A percentile compares a stretch with the other conserved stretches of the same genome.
phyloP scores from a whole-genome alignment of 2,888 invertebrate species.

The Drosophila paucipuncta region DNA sequence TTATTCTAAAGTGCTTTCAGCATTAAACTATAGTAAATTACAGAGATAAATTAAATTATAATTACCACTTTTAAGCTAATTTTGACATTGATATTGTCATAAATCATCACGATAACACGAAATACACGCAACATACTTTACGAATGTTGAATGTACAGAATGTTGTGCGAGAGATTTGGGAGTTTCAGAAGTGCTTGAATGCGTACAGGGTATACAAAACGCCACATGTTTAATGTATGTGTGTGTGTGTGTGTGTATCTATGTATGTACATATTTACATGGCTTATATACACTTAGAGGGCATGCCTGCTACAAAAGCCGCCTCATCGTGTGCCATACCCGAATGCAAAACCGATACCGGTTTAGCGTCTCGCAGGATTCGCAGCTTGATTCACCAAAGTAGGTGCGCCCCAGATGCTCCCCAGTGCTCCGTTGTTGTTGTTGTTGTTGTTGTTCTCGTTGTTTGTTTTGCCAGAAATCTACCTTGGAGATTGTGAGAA shows the following conservation, averaged over 20 bases:
- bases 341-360: conserved; percentile 53
- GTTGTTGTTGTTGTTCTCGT: not conserved
- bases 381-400: not conserved
- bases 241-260: not conserved
- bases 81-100: not conserved
- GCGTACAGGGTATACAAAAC: not conserved
- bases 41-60: too few species aligned
- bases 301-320: not conserved
- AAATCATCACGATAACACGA: not conserved
- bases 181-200: not conserved
- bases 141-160: not conserved
- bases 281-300: not conserved
- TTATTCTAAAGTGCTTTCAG: not conserved
- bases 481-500: not conserved
- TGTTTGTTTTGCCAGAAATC: not conserved
- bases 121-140: not conserved
- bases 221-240: not conserved
- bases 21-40: not conserved
- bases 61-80: too few species aligned
- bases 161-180: not conserved
- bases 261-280: not conserved
- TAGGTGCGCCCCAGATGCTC: not conserved
- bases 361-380: conserved; percentile 59
- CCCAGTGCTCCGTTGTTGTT: not conserved
- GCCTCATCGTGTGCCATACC: conserved; percentile 33